A percentile compares a stretch with the other conserved stretches of the same genome.
Conservation (phyloP, 2,113 vertebrate species). For the Rhinoderma darwinii region DNA sequence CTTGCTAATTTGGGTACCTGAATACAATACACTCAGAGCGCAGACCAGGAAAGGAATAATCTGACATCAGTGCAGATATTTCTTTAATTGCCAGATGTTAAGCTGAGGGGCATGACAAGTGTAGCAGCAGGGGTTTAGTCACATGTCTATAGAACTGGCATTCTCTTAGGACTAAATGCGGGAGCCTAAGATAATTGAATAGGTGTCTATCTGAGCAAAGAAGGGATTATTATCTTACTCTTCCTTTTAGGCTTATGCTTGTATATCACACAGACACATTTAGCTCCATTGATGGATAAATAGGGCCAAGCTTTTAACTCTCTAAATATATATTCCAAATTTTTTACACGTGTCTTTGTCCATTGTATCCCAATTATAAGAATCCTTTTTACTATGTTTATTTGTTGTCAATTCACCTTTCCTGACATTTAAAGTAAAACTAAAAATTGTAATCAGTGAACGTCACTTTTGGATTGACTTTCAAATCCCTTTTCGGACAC, state of each 20-base stretch:
- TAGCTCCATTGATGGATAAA: not conserved
- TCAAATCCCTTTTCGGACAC: no score
- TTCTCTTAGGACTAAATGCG: not conserved
- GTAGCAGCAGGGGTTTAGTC: slow-evolving; percentile 23
- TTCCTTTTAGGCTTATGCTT: not conserved
- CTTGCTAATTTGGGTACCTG: slow-evolving; percentile 8
- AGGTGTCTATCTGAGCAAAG: slow-evolving; percentile 20
- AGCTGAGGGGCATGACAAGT: slow-evolving; percentile 20
- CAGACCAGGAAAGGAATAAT: not conserved
- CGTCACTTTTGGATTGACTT: no score
- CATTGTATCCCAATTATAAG: not conserved
- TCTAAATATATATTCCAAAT: not conserved
- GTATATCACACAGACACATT: not conserved
- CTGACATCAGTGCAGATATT: slow-evolving; percentile 14
- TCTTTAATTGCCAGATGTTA: slow-evolving; percentile 37
- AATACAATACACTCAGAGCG: not conserved
- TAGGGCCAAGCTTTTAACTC: not conserved
- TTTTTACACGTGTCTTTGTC: not conserved
- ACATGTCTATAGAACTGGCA: slow-evolving; percentile 1
- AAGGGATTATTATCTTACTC: slow-evolving; percentile 49
- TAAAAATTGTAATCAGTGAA: no score
- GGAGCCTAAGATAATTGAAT: slow-evolving; percentile 29
- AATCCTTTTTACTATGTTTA: no score
- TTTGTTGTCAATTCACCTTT: no score
- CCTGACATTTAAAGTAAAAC: no score